Percentiles rank a stretch among this genome's conserved stretches.
These are phyloP conservation scores for Callipepla californica DNA, from an alignment of 2,113 vertebrate genomes.

Conservation along the genomic window DNA sequence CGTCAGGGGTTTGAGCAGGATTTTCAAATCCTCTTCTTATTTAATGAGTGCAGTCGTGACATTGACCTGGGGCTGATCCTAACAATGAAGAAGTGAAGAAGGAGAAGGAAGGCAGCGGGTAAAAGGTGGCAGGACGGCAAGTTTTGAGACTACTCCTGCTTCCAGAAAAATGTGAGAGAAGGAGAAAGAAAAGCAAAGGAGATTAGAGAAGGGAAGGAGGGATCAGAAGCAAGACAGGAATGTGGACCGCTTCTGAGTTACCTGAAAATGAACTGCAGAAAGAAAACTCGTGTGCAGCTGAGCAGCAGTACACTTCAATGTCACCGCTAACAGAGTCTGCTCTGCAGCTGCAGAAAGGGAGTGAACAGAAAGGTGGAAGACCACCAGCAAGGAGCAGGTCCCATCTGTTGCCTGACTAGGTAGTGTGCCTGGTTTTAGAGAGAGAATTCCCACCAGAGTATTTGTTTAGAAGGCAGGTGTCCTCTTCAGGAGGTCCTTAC, in stretches of 20 bases:
- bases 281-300: background rate
- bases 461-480: background rate
- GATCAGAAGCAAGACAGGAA: background rate
- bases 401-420: background rate
- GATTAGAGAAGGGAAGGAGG: background rate
- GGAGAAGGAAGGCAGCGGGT: background rate
- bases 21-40: background rate
- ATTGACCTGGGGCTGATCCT: background rate
- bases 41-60: background rate
- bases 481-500: background rate
- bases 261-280: background rate
- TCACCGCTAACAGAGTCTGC: background rate
- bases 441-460: background rate
- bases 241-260: background rate
- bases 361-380: fast-evolving
- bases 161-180: background rate
- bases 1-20: background rate
- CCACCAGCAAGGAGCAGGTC: background rate
- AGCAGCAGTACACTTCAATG: background rate
- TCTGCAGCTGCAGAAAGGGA: background rate
- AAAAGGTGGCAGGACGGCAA: background rate
- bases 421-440: background rate
- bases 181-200: background rate
- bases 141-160: background rate
- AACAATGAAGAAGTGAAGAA: background rate